Evolutionary conservation across 2,888 invertebrate species (phyloP), one percentile per base, ranked within the genome.

Genomic region (Lochmaea crataegi): DNA sequence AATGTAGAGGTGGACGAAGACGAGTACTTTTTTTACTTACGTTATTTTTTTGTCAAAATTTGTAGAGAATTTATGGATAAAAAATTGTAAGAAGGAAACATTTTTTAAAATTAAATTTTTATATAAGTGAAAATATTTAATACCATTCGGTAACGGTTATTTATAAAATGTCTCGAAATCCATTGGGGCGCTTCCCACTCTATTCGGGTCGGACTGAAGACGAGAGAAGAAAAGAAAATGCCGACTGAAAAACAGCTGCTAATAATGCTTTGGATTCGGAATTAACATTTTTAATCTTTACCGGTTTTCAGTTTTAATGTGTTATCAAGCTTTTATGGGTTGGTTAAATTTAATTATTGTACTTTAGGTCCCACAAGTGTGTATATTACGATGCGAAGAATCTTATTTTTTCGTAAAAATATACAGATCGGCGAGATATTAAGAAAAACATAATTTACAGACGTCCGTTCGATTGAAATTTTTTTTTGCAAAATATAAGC

Each of bases 231-330:
- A 60, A 68, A 68, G 68, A 68, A 58, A 45, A 60, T 65, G 60
- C 65, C 64, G 56, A 32, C 58, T 56, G 48, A 65, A 63, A 67
- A 72, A 68, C 72, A 72, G 72, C 73, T 69, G 70, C 66, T 70
- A 70, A 64, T 70, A 61, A 67, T 65, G 73, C 73, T 68, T 60
- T 53, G 72, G 67, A 68, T 68, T 68, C 68, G 38, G 68, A 68
- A 68, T 68, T 68, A 68, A 22, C 68, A 68, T 68, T 68, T 68
- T 68, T 68, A 68, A 71, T 71, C 65, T 71, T 71, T 71, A 71
- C 65, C 71, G 65, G 71, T 71, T 71, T 71, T 71, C 65, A 56
- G 65, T 65, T 65, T 71, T 65, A 58, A 58, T 45, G 71, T 71
- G 65, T 65, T 71, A 65, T 65, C 71, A 16, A 64, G 64, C 65